Evolutionary conservation across 2,113 vertebrate species (phyloP).

Genomic region (Enhydra lutris): DNA sequence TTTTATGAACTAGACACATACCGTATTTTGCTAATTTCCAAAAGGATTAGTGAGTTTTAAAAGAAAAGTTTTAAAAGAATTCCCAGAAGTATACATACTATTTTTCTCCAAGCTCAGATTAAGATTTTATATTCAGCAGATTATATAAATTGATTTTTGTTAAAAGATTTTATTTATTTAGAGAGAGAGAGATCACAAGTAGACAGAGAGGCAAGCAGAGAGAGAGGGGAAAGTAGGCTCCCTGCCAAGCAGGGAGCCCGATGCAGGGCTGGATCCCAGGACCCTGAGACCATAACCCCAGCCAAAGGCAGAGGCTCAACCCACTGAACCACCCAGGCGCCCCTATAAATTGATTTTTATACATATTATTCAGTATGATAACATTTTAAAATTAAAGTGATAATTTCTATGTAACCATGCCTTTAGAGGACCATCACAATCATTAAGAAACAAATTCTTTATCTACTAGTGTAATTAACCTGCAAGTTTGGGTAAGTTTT

Average conservation of each 20-base stretch:
- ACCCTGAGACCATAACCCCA: no score
- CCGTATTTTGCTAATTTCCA: conserved; percentile 23
- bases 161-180: no score
- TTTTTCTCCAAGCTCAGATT: background rate
- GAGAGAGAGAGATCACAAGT: no score
- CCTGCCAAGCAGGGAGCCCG: no score
- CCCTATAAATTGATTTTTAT: background rate
- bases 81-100: background rate
- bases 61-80: background rate
- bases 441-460: conserved; percentile 15
- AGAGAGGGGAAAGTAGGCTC: no score
- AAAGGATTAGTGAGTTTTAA: background rate
- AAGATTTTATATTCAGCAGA: background rate
- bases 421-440: background rate
- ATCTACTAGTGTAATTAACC: background rate
- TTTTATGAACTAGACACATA: conserved; percentile 15
- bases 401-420: background rate
- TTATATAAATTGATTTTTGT: background rate
- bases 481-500: background rate
- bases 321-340: no score
- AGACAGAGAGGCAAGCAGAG: no score
- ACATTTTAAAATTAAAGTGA: conserved; percentile 1
- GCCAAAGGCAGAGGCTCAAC: no score
- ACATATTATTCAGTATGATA: background rate
- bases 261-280: no score